Percentiles rank a stretch among this genome's conserved stretches.
phyloP scores from a whole-genome alignment of 2,113 vertebrate genomes.

The Chamaea fasciata region DNA sequence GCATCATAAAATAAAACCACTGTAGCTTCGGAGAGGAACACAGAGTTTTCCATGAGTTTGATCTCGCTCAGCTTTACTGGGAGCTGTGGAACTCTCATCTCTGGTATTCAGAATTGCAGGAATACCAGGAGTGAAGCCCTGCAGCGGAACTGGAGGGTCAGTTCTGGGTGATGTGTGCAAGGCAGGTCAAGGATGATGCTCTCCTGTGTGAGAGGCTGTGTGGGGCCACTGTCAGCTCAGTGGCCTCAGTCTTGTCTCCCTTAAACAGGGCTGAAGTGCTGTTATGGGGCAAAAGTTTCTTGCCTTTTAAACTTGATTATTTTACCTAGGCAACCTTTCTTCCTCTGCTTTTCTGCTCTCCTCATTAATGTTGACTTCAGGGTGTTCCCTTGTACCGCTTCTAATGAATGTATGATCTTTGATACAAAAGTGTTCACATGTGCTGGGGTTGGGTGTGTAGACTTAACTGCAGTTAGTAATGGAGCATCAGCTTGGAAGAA shows the following conservation, averaged over 20 bases:
- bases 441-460: background rate
- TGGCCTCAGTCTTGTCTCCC: background rate
- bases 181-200: background rate
- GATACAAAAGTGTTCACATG: fast-evolving
- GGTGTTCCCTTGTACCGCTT: background rate
- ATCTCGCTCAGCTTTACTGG: background rate
- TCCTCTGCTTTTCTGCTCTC: background rate
- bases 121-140: background rate
- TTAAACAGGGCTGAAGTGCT: background rate
- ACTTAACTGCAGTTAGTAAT: background rate
- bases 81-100: background rate
- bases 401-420: background rate
- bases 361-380: background rate
- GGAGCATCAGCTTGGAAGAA: background rate
- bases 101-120: background rate
- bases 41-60: fast-evolving
- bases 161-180: background rate
- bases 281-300: background rate
- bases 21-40: background rate
- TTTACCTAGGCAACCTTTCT: background rate
- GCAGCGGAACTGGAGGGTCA: background rate
- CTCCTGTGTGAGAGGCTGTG: background rate
- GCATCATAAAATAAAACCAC: background rate
- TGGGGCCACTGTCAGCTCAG: background rate
- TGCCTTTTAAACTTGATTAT: background rate